Evolutionary conservation across 2,888 invertebrate genomes (phyloP).

Genomic region (Harmothoe impar): DNA sequence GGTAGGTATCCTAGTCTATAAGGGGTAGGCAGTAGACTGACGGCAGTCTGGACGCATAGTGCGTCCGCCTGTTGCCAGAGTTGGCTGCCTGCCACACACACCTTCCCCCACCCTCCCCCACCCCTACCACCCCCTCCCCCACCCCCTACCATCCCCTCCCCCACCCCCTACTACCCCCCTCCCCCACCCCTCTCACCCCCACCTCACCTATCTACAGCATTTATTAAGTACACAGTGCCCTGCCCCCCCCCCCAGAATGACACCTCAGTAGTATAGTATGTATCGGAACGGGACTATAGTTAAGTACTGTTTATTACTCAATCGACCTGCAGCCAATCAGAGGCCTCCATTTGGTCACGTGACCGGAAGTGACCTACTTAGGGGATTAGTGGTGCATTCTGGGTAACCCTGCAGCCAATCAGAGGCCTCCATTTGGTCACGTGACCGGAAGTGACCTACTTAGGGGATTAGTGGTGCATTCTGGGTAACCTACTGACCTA

Average conservation of each 20-base stretch:
- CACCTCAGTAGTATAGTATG: no score
- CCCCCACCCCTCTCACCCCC: neutral
- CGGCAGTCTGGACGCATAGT: neutral
- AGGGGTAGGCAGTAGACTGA: neutral
- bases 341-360: no score
- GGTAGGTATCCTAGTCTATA: neutral
- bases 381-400: no score
- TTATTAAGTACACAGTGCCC: neutral
- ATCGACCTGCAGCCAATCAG: no score
- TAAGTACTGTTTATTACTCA: no score
- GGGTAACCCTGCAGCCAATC: no score
- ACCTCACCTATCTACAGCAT: neutral
- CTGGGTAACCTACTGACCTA: no score
- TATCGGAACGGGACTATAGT: no score
- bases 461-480: no score
- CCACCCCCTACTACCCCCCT: neutral
- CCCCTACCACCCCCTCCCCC: neutral
- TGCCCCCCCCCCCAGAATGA: neutral
- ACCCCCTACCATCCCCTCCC: neutral
- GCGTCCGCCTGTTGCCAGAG: neutral
- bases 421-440: no score
- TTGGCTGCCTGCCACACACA: slow-evolving; percentile 10
- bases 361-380: no score
- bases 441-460: no score
- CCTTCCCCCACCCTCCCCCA: slow-evolving; percentile 3